Evolutionary conservation across 2,888 invertebrate genomes (phyloP), one percentile per base, ranked within the genome.

Genomic region (Allacma fusca): DNA sequence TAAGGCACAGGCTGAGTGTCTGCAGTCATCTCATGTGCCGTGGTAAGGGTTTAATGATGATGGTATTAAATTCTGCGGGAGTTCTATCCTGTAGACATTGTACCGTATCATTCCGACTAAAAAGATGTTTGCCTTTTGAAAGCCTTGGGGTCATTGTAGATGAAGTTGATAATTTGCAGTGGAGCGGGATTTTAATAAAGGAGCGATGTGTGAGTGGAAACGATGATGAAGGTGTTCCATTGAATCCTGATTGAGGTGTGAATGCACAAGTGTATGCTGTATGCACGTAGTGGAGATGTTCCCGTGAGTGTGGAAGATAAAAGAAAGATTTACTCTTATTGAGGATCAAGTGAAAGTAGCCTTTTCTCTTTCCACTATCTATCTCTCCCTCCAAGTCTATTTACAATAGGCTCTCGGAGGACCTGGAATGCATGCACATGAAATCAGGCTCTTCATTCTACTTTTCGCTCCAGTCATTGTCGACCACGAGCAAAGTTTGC

Each of bases 181-280:
- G 24, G 62, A 23, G 62, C 5, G 2, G 62, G 19, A 62, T 62
- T 62, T 62, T 62, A 62, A 62, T 62, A 62, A 26, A 26, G 26
- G 26, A 62, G 62, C 57, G 2, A 50, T 19, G 9, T 24, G 23
- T 12, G 19, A 24, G 24, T 23, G 23, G 50, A 62, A n/a, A 21
- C 23, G 62, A 23, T 62, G 62, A 62, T 62, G 62, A 26, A 62
- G 62, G 62, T 26, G 23, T 12, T 26, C 62, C 24, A 62, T 62
- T 24, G 24, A 62, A 62, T 62, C 62, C 23, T 62, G 62, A 62
- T 62, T 62, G 62, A 62, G 62, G 62, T 62, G 62, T 26, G 62
- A 50, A 50, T 50, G 50, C 50, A 34, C 5, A n/a, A 50, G 50
- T 50, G 16, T 50, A 13, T 19, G 50, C n/a, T 50, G 9, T n/a